phyloP scores from a whole-genome alignment of 2,113 vertebrate species.

The Phalacrocorax aristotelis region DNA sequence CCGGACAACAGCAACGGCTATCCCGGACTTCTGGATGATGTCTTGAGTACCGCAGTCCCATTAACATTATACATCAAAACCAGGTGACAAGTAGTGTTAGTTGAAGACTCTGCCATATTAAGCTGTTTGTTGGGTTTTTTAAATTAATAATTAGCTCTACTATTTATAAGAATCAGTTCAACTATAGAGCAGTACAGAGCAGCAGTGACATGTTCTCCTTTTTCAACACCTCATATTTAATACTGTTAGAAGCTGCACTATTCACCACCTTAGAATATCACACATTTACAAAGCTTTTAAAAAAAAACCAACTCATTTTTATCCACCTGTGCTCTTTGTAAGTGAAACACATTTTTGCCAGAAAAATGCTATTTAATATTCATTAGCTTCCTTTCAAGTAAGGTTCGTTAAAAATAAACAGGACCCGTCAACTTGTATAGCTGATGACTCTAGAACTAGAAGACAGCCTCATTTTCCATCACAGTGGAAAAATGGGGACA shows the following conservation, averaged over 20 bases:
- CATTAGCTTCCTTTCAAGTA: background rate
- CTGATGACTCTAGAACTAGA: background rate
- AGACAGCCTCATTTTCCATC: background rate
- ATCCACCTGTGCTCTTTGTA: background rate
- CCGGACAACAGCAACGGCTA: background rate
- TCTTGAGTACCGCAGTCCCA: background rate
- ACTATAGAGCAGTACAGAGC: background rate
- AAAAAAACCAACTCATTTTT: background rate
- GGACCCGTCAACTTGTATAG: background rate
- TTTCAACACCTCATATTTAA: background rate
- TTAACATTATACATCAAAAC: background rate
- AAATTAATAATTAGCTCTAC: background rate
- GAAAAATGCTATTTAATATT: constrained; percentile 10
- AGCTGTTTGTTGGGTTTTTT: background rate
- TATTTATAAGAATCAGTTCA: background rate
- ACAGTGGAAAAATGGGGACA: background rate
- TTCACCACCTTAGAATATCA: background rate
- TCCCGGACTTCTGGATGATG: background rate
- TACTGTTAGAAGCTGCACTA: background rate
- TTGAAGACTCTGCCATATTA: background rate
- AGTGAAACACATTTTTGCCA: background rate
- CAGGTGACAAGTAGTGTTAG: background rate
- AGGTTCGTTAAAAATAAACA: background rate
- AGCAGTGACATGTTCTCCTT: background rate
- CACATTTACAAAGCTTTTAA: background rate